phyloP scores from a whole-genome alignment of 2,113 vertebrate genomes.

The Psilopsiagon aurifrons region DNA sequence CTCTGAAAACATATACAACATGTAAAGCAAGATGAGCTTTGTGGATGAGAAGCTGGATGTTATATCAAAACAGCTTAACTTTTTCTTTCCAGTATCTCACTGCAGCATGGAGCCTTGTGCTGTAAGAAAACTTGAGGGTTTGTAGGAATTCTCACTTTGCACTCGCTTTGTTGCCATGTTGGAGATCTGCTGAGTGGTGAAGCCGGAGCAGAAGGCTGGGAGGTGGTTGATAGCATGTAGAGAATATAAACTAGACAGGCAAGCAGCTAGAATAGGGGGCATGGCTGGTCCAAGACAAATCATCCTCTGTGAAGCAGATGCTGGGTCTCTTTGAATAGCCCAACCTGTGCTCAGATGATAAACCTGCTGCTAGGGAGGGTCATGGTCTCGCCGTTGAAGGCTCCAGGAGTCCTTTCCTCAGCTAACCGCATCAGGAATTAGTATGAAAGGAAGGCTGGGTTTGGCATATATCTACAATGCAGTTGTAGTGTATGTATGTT shows the following conservation, averaged over 20 bases:
- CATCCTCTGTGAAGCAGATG: neutral
- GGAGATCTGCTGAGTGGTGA: neutral
- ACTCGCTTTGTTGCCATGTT: accelerated
- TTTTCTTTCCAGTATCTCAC: neutral
- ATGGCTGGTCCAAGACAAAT: neutral
- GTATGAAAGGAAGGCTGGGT: neutral
- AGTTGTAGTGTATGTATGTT: neutral
- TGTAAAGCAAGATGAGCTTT: neutral
- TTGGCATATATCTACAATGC: neutral
- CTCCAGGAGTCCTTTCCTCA: neutral
- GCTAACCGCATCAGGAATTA: neutral
- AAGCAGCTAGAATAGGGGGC: neutral
- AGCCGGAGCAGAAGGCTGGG: neutral
- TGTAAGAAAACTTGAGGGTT: neutral
- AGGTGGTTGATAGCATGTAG: accelerated
- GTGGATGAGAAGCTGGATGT: neutral
- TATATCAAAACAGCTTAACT: accelerated
- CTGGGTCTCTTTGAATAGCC: neutral
- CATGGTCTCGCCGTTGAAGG: accelerated
- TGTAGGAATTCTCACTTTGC: neutral
- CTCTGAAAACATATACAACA: accelerated
- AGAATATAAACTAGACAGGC: neutral
- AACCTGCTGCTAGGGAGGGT: neutral
- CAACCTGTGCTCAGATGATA: accelerated
- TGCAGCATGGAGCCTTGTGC: accelerated